These are phyloP conservation scores for Ferdinandea cuprea DNA, from an alignment of 2,888 invertebrate species.

Conservation along the genomic window DNA sequence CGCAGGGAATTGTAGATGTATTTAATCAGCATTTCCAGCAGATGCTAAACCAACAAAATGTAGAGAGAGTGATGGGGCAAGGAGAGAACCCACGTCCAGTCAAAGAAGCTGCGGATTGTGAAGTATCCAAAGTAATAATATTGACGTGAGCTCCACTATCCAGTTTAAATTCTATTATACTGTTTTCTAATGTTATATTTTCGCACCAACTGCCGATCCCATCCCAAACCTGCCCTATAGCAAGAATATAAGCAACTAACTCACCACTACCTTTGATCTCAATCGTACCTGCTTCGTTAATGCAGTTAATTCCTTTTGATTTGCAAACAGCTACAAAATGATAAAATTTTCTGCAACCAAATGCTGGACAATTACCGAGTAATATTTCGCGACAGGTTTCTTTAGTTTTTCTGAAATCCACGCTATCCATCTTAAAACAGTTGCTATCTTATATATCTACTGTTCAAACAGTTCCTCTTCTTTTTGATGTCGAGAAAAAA, in stretches of 20 bases:
- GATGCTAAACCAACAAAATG: too few species aligned
- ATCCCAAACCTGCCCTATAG: conserved; percentile 24
- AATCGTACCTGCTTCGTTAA: conserved; percentile 5
- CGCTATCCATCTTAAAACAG: background rate
- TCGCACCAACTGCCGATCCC: conserved; percentile 18
- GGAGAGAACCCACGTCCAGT: too few species aligned
- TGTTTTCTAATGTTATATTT: conserved; percentile 8
- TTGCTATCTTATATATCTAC: background rate
- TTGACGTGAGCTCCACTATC: too few species aligned
- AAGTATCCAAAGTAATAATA: too few species aligned
- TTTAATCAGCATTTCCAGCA: too few species aligned
- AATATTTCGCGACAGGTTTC: background rate
- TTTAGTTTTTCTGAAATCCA: background rate
- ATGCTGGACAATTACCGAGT: conserved; percentile 29
- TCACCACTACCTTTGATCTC: conserved; percentile 4
- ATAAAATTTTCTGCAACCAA: conserved; percentile 18
- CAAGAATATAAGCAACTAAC: conserved; percentile 28
- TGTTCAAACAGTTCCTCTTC: conserved; percentile 42
- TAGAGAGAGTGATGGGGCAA: too few species aligned
- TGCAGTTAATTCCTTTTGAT: conserved; percentile 20
- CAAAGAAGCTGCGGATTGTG: too few species aligned
- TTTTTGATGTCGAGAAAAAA: conserved; percentile 34
- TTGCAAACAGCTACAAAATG: conserved; percentile 30
- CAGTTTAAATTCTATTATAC: conserved; percentile 20
- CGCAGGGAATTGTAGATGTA: too few species aligned